phyloP scores from a whole-genome alignment of 2,113 vertebrate species.

The Hippolais icterina region DNA sequence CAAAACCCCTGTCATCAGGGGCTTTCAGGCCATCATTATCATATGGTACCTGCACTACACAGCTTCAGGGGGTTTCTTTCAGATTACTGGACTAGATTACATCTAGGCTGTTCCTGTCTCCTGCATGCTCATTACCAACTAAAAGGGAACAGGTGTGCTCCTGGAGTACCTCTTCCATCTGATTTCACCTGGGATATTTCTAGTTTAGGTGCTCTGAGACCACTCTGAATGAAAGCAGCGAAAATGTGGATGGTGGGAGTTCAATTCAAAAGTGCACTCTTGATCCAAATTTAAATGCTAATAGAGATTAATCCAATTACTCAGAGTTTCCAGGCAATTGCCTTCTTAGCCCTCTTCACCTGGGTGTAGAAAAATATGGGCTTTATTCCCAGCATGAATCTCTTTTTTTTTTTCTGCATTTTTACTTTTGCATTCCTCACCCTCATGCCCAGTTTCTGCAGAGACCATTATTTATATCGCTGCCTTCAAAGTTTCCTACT shows the following conservation, averaged over 20 bases:
- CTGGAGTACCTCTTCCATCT: background rate
- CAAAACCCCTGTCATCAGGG: background rate
- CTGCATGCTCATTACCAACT: background rate
- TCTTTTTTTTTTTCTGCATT: background rate
- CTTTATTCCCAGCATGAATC: background rate
- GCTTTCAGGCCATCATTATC: background rate
- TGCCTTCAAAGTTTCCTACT: background rate
- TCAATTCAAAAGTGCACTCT: background rate
- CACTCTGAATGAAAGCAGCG: background rate
- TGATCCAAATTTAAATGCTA: background rate
- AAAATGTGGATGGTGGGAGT: background rate
- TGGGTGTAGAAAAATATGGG: background rate
- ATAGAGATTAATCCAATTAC: background rate
- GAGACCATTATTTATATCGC: accelerated
- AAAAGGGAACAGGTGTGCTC: background rate
- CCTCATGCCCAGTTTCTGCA: background rate
- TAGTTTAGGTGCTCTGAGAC: background rate
- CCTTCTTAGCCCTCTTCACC: background rate
- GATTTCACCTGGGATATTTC: background rate
- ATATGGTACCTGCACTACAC: background rate
- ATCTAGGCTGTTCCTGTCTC: background rate
- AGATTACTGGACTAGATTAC: no score
- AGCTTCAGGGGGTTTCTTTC: background rate
- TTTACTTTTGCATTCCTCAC: background rate
- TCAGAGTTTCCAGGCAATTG: background rate